Conservation (phyloP, 2,113 vertebrate genomes). For the Ameiurus melas region DNA sequence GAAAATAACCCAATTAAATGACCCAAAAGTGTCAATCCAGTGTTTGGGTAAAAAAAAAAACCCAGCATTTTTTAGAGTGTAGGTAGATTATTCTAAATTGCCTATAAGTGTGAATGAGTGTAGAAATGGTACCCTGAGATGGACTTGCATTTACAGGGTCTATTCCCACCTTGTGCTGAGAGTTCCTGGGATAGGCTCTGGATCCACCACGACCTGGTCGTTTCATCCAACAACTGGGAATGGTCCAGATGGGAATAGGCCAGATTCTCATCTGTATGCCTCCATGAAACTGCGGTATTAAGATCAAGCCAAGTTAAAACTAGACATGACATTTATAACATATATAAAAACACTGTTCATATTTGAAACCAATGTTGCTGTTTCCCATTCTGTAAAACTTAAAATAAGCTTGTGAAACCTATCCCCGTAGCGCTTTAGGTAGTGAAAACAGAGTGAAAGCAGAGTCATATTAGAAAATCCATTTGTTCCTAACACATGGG, state of each 20-base stretch:
- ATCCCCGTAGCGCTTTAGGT: background rate
- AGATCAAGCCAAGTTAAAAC: background rate
- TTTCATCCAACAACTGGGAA: background rate
- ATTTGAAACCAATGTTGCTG: background rate
- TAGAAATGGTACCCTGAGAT: background rate
- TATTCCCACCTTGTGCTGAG: background rate
- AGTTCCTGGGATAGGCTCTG: background rate
- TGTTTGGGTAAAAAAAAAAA: no score
- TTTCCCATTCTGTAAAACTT: background rate
- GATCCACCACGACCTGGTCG: background rate
- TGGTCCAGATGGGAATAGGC: background rate
- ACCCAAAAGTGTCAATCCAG: no score
- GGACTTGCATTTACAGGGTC: background rate
- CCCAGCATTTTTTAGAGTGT: no score
- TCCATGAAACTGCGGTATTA: background rate
- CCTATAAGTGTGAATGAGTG: background rate
- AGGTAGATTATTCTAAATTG: background rate
- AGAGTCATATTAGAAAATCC: background rate
- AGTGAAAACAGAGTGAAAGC: background rate
- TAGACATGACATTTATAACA: background rate
- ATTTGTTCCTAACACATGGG: conserved; percentile 1
- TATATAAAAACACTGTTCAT: background rate
- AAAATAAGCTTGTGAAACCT: background rate
- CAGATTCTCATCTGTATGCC: background rate
- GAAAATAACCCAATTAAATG: no score